A percentile compares a stretch with the other conserved stretches of the same genome.
phyloP scores from a whole-genome alignment of 2,113 vertebrate genomes.

The Channa argus region DNA sequence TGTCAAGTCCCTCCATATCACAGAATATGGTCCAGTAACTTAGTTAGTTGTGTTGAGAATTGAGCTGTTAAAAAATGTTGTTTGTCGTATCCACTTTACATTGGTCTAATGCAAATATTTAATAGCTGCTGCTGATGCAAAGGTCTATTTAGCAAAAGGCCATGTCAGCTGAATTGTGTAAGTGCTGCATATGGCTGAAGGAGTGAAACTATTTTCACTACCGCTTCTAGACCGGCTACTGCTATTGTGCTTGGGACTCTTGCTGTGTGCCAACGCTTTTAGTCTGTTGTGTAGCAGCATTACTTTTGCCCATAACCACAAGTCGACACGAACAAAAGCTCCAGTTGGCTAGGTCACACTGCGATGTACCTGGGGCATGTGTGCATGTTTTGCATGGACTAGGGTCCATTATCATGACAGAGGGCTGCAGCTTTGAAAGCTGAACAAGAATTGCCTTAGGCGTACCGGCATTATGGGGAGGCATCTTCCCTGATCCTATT shows the following conservation, averaged over 20 bases:
- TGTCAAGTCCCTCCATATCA: not conserved
- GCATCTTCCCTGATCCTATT: slow-evolving; percentile 71
- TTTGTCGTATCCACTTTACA: not conserved
- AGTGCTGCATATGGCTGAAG: slow-evolving; percentile 34
- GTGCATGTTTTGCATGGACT: slow-evolving; percentile 67
- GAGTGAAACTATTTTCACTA: slow-evolving; percentile 53
- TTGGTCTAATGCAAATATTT: slow-evolving; percentile 17
- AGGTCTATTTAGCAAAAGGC: slow-evolving; percentile 17
- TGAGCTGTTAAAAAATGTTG: slow-evolving; percentile 3
- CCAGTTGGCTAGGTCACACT: slow-evolving; percentile 68
- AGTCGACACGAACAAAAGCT: slow-evolving; percentile 67
- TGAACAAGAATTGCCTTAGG: slow-evolving; percentile 66
- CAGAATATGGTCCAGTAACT: not conserved
- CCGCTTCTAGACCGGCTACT: slow-evolving; percentile 45
- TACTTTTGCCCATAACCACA: slow-evolving; percentile 64
- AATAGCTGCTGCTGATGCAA: slow-evolving; percentile 12
- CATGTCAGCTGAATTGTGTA: slow-evolving; percentile 40
- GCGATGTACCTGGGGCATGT: slow-evolving; percentile 66
- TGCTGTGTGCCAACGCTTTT: slow-evolving; percentile 69
- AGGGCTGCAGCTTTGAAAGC: slow-evolving; percentile 50
- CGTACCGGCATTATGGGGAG: slow-evolving; percentile 55
- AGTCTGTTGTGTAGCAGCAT: slow-evolving; percentile 68
- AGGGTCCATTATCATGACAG: slow-evolving; percentile 76
- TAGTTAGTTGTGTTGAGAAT: not conserved
- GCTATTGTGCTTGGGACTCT: slow-evolving; percentile 60